A percentile compares a stretch with the other conserved stretches of the same genome.
These are phyloP conservation scores for Drosophila nr. perissopoda DNA, from an alignment of 2,888 invertebrate species.

Conservation along the genomic window DNA sequence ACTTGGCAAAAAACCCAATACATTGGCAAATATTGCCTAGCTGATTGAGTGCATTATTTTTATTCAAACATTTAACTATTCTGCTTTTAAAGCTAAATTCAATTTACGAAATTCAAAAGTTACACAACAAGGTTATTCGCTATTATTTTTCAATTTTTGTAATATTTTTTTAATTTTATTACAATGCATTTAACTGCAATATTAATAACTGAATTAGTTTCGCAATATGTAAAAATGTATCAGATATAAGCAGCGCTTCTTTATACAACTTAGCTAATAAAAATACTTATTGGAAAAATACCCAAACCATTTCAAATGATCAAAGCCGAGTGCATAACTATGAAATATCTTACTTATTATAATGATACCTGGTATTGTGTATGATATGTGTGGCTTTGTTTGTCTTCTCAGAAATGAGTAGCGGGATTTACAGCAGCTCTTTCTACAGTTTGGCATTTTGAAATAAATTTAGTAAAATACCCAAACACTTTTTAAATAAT, in stretches of 20 bases:
- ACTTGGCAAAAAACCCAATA: constrained; percentile 20
- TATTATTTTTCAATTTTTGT: no score
- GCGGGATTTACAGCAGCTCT: constrained; percentile 20
- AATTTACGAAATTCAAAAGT: neutral
- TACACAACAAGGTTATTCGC: no score
- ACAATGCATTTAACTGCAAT: neutral
- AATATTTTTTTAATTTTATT: neutral
- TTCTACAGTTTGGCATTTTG: neutral
- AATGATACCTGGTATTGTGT: neutral
- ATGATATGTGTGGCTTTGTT: neutral
- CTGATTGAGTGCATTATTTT: neutral
- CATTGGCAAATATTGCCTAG: neutral
- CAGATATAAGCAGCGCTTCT: no score
- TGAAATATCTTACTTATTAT: no score
- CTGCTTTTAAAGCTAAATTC: neutral
- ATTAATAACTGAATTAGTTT: neutral
- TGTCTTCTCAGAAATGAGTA: constrained; percentile 13
- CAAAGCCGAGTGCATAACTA: neutral
- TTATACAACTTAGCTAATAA: neutral
- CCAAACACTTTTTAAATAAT: neutral
- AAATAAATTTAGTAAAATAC: neutral
- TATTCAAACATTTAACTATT: neutral
- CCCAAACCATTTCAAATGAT: neutral
- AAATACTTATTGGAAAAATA: neutral
- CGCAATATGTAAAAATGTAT: no score